Evolutionary conservation across 2,797 vertebrate genomes (phyloP), one percentile per base, ranked within the genome.

Genomic region (Enteromius argenteus): DNA sequence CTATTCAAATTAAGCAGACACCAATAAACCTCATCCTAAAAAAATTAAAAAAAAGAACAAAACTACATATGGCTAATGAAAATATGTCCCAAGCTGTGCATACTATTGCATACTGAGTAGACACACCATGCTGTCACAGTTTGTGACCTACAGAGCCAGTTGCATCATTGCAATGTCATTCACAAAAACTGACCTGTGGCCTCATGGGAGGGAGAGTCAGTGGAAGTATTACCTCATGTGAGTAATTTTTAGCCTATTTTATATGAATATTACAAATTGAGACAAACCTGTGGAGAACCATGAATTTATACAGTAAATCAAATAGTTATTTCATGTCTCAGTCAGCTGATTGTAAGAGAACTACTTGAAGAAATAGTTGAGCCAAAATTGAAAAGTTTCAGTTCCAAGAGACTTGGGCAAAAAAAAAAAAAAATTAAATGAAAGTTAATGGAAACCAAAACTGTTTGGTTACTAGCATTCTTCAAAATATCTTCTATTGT

Each of bases 1-100:
- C 39, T 71, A 71, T n/a, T 71, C 39, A 71, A 46, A 46, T 46
- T 14, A 46, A n/a, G 39, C 68, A 71, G 68, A 27, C 44, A 27
- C 13, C 39, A 44, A 68, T 19, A 67, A 39, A 21, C 10, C 10
- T 42, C 35, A 17, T 35, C 15, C 15, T 35, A 35, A 68, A n/a
- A 6, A 13, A 68, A 3, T 1, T 21, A 35, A 49, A 49, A 49
- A 49, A 51, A 58, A 58, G 56, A 58, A 58, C 56, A 60, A 60
- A 27, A 17, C 39, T 23, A 69, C 67, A 42, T 37, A 67, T 37
- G 64, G 17, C 35, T 37, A 67, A 67, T 23, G 42, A 46, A 71
- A 71, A 71, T 14, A 46, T 14, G n/a, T 27, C 39, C 5, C 35
- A 15, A 69, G 37, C 67, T 69, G n/a, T 17, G 39, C 42, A 27